Percentiles rank a stretch among this genome's conserved stretches.
Evolutionary conservation across 2,888 invertebrate genomes (phyloP).

Genomic region (Hetaerina titia): DNA sequence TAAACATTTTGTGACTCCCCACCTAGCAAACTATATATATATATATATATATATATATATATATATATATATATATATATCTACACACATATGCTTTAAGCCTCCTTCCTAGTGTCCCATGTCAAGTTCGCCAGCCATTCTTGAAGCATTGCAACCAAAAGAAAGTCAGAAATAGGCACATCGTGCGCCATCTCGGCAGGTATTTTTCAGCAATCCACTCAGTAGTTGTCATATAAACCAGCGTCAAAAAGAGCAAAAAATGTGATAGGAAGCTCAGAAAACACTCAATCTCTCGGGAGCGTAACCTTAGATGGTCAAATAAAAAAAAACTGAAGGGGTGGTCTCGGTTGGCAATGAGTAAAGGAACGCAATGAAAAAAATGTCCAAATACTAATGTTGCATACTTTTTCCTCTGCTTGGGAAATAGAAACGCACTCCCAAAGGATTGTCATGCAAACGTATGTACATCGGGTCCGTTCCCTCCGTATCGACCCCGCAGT

Average conservation of each 20-base stretch:
- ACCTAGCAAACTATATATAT: too few relatives aligned
- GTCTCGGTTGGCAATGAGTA: not conserved
- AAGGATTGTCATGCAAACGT: not conserved
- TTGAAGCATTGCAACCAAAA: not conserved
- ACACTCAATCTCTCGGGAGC: not conserved
- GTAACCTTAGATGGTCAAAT: not conserved
- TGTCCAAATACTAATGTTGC: not conserved
- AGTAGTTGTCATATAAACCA: not conserved
- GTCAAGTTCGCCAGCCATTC: not conserved
- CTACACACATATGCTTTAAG: not conserved
- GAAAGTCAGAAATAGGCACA: not conserved
- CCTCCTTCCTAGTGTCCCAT: not conserved
- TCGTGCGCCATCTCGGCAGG: not conserved
- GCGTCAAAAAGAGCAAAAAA: not conserved
- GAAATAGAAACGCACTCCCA: not conserved
- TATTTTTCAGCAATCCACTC: not conserved
- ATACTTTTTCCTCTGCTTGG: not conserved
- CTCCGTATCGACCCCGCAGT: not conserved
- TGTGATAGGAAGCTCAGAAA: not conserved
- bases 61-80: too few relatives aligned
- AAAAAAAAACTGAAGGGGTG: not conserved
- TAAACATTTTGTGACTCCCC: too few relatives aligned
- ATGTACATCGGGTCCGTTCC: not conserved
- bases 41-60: too few relatives aligned
- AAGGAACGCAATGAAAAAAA: not conserved